Conservation (phyloP, 2,797 vertebrate genomes). For the Lateolabrax maculatus region DNA sequence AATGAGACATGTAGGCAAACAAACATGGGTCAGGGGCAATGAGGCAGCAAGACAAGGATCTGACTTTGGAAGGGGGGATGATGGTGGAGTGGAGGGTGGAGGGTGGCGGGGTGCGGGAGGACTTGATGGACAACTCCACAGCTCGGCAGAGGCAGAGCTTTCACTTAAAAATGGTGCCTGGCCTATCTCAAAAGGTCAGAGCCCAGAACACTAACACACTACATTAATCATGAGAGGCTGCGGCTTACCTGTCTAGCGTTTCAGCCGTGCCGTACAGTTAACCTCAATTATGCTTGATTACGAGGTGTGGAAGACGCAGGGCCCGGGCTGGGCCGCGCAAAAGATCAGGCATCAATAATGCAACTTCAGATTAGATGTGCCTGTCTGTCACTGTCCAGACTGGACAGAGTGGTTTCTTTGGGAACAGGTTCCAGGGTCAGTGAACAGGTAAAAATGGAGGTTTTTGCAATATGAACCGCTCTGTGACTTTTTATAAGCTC, state of each 20-base stretch:
- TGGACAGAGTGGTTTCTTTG: slow-evolving; percentile 18
- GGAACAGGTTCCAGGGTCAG: slow-evolving; percentile 27
- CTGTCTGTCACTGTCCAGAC: slow-evolving; percentile 52
- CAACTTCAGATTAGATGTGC: slow-evolving; percentile 78
- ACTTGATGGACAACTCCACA: slow-evolving; percentile 86
- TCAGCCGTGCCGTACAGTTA: slow-evolving; percentile 84
- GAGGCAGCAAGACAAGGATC: slow-evolving; percentile 81
- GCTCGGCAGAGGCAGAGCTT: slow-evolving; percentile 83
- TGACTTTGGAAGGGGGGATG: slow-evolving; percentile 55
- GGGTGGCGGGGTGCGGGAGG: slow-evolving; percentile 60
- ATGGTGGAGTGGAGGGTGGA: slow-evolving; percentile 34
- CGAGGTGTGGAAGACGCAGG: slow-evolving; percentile 83
- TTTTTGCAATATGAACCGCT: background rate
- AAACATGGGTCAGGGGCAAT: slow-evolving; percentile 78
- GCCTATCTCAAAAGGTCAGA: slow-evolving; percentile 89
- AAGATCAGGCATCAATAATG: slow-evolving; percentile 85
- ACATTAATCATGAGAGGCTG: slow-evolving; percentile 86
- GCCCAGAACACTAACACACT: slow-evolving; percentile 83
- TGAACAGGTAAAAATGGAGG: slow-evolving; percentile 28
- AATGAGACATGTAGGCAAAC: slow-evolving; percentile 80
- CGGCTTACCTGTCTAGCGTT: slow-evolving; percentile 86
- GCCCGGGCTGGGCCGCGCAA: slow-evolving; percentile 51
- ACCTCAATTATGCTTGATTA: slow-evolving; percentile 88
- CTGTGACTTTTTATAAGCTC: slow-evolving; percentile 1
- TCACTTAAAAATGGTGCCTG: slow-evolving; percentile 89